These are phyloP conservation scores for Cichladusa arquata DNA, from an alignment of 2,113 vertebrate species.

Conservation along the genomic window DNA sequence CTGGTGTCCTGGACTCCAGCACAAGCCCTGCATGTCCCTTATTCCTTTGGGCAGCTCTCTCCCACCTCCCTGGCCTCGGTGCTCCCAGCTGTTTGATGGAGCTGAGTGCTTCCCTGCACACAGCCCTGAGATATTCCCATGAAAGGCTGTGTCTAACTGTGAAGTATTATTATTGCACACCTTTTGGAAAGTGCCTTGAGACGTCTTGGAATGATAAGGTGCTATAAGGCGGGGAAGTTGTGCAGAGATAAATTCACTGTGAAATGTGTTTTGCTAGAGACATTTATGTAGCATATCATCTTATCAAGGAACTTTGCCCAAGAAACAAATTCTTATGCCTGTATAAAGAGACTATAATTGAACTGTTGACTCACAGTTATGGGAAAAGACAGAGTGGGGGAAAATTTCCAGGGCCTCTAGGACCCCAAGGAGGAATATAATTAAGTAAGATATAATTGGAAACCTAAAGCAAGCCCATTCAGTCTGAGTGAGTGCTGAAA, in stretches of 20 bases:
- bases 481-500: conserved; percentile 25
- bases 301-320: conserved; percentile 66
- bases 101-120: neutral
- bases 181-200: conserved; percentile 69
- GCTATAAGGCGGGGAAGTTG: conserved; percentile 63
- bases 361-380: conserved; percentile 60
- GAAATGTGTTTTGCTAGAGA: conserved; percentile 64
- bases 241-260: conserved; percentile 70
- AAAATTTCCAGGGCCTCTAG: conserved; percentile 29
- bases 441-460: conserved; percentile 58
- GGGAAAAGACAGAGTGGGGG: conserved; percentile 42
- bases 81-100: neutral
- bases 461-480: conserved; percentile 17
- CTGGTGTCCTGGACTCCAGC: neutral
- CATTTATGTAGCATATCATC: conserved; percentile 64
- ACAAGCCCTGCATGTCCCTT: neutral
- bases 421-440: conserved; percentile 58
- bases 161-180: conserved; percentile 66
- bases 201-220: conserved; percentile 63
- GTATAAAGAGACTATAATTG: conserved; percentile 53
- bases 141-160: conserved; percentile 56
- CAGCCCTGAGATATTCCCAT: conserved; percentile 13
- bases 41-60: neutral
- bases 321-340: conserved; percentile 56
- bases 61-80: neutral